A percentile compares a stretch with the other conserved stretches of the same genome.
These are phyloP conservation scores for Manduca sexta DNA, from an alignment of 1,140 invertebrate species.

Conservation along the genomic window DNA sequence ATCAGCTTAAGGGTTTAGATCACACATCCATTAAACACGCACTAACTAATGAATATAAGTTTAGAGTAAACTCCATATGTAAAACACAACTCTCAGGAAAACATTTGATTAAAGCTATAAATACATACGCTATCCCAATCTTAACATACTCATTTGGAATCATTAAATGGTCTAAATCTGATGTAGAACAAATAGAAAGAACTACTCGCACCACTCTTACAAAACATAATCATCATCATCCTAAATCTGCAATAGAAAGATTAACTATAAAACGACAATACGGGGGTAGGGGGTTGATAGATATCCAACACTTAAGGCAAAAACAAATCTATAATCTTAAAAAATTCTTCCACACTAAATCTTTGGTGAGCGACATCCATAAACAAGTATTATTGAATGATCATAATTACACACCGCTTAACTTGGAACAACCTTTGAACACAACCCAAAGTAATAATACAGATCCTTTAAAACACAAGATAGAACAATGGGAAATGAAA, in stretches of 20 bases:
- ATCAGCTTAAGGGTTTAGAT: slow-evolving; percentile 14
- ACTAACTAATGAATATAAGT: slow-evolving; percentile 14
- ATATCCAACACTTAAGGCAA: slow-evolving; percentile 13
- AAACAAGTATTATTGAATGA: no score
- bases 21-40: slow-evolving; percentile 22
- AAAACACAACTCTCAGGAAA: slow-evolving; percentile 12
- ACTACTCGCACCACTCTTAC: slow-evolving; percentile 11
- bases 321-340: slow-evolving; percentile 10
- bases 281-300: slow-evolving; percentile 17
- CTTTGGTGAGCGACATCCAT: no score
- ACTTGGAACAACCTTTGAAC: no score
- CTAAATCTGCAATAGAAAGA: slow-evolving; percentile 24
- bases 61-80: slow-evolving; percentile 10
- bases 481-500: no score
- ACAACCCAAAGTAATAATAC: no score
- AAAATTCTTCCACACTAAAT: no score
- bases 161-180: slow-evolving; percentile 19
- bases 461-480: no score
- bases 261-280: slow-evolving; percentile 10
- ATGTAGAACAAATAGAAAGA: slow-evolving; percentile 16
- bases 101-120: slow-evolving; percentile 24
- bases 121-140: slow-evolving; percentile 25
- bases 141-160: slow-evolving; percentile 27
- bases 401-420: no score
- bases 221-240: slow-evolving; percentile 17